Evolutionary conservation across 2,888 invertebrate genomes (phyloP).

Genomic region (Caenorhabditis sp.): DNA sequence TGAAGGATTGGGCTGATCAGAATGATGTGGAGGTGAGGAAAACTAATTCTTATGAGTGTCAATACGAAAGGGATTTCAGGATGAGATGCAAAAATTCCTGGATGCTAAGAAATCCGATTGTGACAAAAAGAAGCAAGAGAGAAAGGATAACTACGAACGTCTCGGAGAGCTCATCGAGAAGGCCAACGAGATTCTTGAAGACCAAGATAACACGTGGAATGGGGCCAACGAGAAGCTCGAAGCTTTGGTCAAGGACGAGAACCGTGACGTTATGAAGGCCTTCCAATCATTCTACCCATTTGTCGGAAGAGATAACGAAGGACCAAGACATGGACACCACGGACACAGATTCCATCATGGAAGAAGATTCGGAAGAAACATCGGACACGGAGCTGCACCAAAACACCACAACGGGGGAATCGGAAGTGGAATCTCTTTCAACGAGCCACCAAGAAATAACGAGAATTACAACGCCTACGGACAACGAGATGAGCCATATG

Average conservation of each 20-base stretch:
- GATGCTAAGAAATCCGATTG: conserved; percentile 44
- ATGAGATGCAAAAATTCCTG: conserved; percentile 41
- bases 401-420: conserved; percentile 21
- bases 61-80: conserved; percentile 8
- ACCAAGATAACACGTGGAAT: conserved; percentile 40
- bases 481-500: conserved; percentile 51
- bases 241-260: conserved; percentile 23
- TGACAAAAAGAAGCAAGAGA: conserved; percentile 32
- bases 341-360: conserved; percentile 55
- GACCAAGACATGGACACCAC: conserved; percentile 33
- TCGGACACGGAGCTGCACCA: conserved; percentile 53
- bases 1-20: conserved; percentile 46
- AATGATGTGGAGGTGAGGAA: conserved; percentile 33
- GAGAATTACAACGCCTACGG: conserved; percentile 18
- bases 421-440: conserved; percentile 24
- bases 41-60: not conserved
- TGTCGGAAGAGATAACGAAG: conserved; percentile 32
- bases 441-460: conserved; percentile 24
- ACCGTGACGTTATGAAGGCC: conserved; percentile 27
- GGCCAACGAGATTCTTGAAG: conserved; percentile 42
- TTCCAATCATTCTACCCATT: conserved; percentile 47
- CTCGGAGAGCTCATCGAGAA: conserved; percentile 52
- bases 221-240: conserved; percentile 32
- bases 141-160: conserved; percentile 50
- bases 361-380: conserved; percentile 45